Evolutionary conservation across 1,140 invertebrate genomes (phyloP).

Genomic region (Heterodera carotae): DNA sequence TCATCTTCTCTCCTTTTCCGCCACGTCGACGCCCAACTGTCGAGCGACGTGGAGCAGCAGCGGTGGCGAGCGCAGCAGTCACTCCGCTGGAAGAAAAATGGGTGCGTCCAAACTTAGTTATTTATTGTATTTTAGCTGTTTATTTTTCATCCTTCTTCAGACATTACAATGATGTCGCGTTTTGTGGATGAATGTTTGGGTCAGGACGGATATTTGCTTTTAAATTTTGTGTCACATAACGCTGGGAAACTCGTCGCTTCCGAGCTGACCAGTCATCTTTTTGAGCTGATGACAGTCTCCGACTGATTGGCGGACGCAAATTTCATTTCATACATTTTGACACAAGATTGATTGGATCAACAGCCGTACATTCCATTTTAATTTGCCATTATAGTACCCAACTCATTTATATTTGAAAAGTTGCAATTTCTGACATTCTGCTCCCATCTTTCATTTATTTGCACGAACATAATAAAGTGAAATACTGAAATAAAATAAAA

Average conservation of each 20-base stretch:
- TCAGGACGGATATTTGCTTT: background rate
- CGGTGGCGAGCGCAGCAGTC: background rate
- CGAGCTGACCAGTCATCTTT: background rate
- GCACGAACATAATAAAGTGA: too few relatives aligned
- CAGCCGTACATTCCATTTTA: too few relatives aligned
- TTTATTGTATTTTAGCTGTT: background rate
- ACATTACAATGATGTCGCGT: background rate
- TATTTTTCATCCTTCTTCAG: background rate
- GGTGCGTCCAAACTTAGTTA: background rate
- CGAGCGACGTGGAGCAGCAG: background rate
- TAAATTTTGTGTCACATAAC: background rate
- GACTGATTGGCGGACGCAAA: background rate
- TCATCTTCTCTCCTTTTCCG: background rate
- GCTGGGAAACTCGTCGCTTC: background rate
- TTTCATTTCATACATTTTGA: conserved; percentile 1
- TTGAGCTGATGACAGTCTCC: background rate
- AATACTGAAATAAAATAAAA: too few relatives aligned
- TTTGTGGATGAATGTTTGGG: conserved; percentile 7
- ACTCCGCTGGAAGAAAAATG: background rate
- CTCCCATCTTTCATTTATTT: too few relatives aligned
- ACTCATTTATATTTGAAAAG: too few relatives aligned
- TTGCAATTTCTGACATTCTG: too few relatives aligned
- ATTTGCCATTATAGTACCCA: too few relatives aligned
- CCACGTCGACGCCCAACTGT: background rate
- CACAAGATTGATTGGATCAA: too few relatives aligned